Percentiles rank a stretch among this genome's conserved stretches.
These are phyloP conservation scores for Chorisops tibialis DNA, from an alignment of 2,888 invertebrate species.

Conservation along the genomic window DNA sequence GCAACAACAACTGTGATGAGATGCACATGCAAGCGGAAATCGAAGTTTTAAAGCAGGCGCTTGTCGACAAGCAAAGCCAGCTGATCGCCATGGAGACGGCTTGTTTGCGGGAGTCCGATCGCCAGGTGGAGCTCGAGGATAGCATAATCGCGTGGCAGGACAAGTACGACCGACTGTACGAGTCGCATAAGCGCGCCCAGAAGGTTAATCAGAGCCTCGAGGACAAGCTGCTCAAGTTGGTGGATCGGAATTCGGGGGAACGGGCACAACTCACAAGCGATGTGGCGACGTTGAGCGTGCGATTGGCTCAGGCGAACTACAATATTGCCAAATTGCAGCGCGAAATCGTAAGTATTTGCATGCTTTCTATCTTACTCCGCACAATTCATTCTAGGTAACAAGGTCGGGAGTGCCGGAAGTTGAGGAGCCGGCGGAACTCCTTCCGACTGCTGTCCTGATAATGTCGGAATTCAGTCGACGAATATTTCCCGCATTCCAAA, in stretches of 20 bases:
- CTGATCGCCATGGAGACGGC: conserved; percentile 84
- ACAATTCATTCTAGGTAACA: not conserved
- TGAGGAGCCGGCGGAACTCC: too few species aligned
- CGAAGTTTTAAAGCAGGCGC: conserved; percentile 76
- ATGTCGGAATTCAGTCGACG: not conserved
- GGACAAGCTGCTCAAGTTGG: conserved; percentile 87
- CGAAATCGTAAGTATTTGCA: conserved; percentile 68
- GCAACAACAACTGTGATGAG: conserved; percentile 48
- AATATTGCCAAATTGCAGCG: conserved; percentile 77
- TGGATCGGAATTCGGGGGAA: conserved; percentile 88
- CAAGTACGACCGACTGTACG: conserved; percentile 88
- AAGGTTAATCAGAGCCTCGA: conserved; percentile 92
- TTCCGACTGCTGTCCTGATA: too few species aligned
- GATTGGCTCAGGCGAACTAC: conserved; percentile 80
- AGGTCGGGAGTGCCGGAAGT: too few species aligned
- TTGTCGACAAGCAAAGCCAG: conserved; percentile 78
- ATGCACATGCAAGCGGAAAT: conserved; percentile 81
- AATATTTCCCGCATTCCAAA: not conserved
- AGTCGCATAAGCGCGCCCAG: conserved; percentile 90
- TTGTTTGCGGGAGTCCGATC: conserved; percentile 75
- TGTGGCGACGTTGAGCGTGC: conserved; percentile 77
- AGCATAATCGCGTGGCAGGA: conserved; percentile 86
- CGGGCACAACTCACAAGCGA: conserved; percentile 83
- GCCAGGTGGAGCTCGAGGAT: conserved; percentile 74
- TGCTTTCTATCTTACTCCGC: not conserved